Base-by-base conservation (phyloP, 23 tunicate species). In the Corella eumyota region DNA sequence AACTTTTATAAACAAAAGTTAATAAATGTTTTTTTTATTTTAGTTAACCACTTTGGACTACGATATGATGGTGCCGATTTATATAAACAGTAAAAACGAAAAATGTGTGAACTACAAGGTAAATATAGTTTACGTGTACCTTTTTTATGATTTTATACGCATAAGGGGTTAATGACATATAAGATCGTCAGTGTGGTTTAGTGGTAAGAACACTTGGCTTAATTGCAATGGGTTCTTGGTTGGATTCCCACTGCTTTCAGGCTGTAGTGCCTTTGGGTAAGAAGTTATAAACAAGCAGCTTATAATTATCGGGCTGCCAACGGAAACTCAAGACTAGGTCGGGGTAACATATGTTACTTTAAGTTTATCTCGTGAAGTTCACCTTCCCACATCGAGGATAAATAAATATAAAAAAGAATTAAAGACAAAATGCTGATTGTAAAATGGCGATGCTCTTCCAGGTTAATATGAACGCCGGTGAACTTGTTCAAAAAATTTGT, bases 1-100 rank as follows among this genome's bases (percentile, higher is more conserved):
- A 55, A 55, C 11, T 40, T 40, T 40, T 15, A 40, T 40, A 40
- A 11, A 40, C 11, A 9, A 11, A 55, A 0, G 24, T 55, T 0
- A 55, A 55, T 0, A 40, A 15, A 40, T 9, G 48, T 40, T 40
- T 40, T 40, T 11, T 40, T 11, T 40, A 40, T 9, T 61, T 1
- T 66, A 80, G 90, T 67, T 84, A 7, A 84, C 94, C 17, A 84
- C 83, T 3, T 52, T 84, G 56, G 83, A 84, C 26, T 84, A 75
- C 67, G 94, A 84, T 51, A 84, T 84, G 94, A 75, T 84, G 83
- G 94, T 75, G 29, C 94, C 94, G 0, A 75, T 84, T 27, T 84
- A 75, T 52, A 30, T 84, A 36, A 66, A 46, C 68, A 63, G 57
- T 62, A 75, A 75, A 56, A 79, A 80, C 23, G 83, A 75, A 26